phyloP scores from a whole-genome alignment of 2,888 invertebrate genomes.

The Camponotus fellah region DNA sequence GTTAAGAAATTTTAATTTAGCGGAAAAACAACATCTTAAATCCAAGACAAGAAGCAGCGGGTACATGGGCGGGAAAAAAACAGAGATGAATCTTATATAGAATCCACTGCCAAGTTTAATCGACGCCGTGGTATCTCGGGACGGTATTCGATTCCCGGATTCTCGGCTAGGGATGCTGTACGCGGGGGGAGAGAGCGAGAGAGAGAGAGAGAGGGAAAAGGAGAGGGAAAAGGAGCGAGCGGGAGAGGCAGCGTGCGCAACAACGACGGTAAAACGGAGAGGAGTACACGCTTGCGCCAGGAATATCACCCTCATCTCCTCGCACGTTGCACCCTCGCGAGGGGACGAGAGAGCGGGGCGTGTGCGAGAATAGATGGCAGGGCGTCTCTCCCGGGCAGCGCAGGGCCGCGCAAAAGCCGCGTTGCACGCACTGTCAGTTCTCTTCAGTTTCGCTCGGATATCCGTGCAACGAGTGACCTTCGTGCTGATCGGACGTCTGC shows the following conservation, averaged over 20 bases:
- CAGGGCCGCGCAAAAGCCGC: constrained; percentile 57
- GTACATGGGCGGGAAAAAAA: not conserved
- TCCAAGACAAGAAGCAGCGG: not conserved
- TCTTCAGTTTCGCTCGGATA: constrained; percentile 74
- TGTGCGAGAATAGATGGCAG: constrained; percentile 76
- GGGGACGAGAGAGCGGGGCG: constrained; percentile 72
- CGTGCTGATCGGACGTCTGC: constrained; percentile 28
- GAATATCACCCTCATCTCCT: constrained; percentile 70
- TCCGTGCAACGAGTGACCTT: constrained; percentile 64
- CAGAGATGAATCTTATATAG: constrained; percentile 31
- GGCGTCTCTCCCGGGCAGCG: constrained; percentile 75
- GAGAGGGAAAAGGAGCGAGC: not conserved
- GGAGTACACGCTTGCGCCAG: constrained; percentile 73
- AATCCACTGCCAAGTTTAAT: constrained; percentile 54
- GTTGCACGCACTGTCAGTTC: constrained; percentile 75
- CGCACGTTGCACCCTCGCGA: constrained; percentile 59
- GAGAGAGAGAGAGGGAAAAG: not conserved
- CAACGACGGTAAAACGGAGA: constrained; percentile 67
- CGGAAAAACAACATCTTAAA: not conserved
- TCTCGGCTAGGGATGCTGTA: constrained; percentile 47
- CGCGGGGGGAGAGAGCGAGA: not conserved
- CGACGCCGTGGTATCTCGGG: constrained; percentile 53
- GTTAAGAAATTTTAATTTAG: not conserved
- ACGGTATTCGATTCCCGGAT: constrained; percentile 52
- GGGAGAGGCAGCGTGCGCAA: constrained; percentile 11